phyloP scores from a whole-genome alignment of 2,888 invertebrate genomes.

The Apeira syringaria region DNA sequence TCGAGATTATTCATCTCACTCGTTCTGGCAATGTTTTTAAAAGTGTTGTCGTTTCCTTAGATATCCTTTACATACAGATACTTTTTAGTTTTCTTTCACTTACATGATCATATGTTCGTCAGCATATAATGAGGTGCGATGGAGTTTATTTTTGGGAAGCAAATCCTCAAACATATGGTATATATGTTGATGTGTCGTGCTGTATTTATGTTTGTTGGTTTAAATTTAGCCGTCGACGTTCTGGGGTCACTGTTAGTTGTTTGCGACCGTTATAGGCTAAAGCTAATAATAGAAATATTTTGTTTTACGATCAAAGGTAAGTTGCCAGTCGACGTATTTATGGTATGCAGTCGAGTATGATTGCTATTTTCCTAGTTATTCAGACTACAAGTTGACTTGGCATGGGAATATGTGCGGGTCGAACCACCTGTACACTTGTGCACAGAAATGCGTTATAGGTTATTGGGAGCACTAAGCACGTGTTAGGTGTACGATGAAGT shows the following conservation, averaged over 20 bases:
- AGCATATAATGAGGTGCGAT: no score
- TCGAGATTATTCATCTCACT: conserved; percentile 78
- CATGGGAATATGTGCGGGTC: neutral
- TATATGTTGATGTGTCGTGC: conserved; percentile 2
- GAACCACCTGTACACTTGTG: neutral
- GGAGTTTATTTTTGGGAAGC: no score
- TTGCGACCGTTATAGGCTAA: conserved; percentile 13
- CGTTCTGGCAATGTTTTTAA: conserved; percentile 47
- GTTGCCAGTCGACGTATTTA: neutral
- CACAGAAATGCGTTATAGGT: no score
- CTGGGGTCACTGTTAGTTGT: conserved; percentile 13
- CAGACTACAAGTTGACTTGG: neutral
- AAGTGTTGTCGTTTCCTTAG: conserved; percentile 22
- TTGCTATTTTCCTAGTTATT: conserved; percentile 6
- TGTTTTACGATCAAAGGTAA: conserved; percentile 5
- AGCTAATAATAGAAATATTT: conserved; percentile 18
- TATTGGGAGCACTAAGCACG: no score
- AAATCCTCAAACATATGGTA: no score
- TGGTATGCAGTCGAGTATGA: neutral
- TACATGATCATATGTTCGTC: no score
- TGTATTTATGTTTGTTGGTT: conserved; percentile 21
- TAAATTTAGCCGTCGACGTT: conserved; percentile 25
- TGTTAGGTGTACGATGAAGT: no score
- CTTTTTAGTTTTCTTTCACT: no score
- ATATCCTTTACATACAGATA: no score